Evolutionary conservation across 2,888 invertebrate species (phyloP).

Genomic region (Cremastinae sp.): DNA sequence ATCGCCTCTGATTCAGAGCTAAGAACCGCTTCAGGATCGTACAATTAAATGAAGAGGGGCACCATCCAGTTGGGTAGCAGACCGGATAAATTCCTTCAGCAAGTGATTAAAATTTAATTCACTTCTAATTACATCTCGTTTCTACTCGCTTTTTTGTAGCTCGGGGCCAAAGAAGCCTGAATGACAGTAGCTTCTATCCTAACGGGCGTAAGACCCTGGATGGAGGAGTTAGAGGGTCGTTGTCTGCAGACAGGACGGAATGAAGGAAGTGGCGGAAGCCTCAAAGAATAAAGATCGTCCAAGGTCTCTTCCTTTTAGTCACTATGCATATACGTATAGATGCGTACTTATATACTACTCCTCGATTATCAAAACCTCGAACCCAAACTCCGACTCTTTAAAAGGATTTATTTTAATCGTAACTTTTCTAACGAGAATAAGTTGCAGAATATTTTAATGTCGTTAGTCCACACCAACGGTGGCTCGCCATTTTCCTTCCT

Average conservation of each 20-base stretch:
- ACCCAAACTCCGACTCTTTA: conserved; percentile 60
- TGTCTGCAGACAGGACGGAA: conserved; percentile 35
- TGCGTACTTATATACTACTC: conserved; percentile 7
- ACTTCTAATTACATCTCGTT: conserved; percentile 78
- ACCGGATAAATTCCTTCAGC: conserved; percentile 74
- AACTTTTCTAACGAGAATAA: conserved; percentile 76
- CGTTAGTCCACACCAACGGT: conserved; percentile 67
- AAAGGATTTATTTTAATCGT: conserved; percentile 77
- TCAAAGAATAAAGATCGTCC: conserved; percentile 23
- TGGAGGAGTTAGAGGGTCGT: conserved; percentile 50
- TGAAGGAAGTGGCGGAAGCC: conserved; percentile 6
- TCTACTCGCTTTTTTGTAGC: conserved; percentile 31
- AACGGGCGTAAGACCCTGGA: conserved; percentile 15
- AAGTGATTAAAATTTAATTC: conserved; percentile 78
- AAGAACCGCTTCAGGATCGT: conserved; percentile 58
- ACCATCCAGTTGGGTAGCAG: conserved; percentile 71
- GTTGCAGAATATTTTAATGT: conserved; percentile 75
- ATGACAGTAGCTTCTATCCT: conserved; percentile 45
- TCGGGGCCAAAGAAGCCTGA: conserved; percentile 12
- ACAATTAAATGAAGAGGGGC: conserved; percentile 75
- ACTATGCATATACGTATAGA: conserved; percentile 9
- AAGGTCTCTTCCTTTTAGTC: conserved; percentile 27
- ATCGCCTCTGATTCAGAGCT: conserved; percentile 2
- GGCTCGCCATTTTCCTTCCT: conserved; percentile 36
- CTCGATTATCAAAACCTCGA: conserved; percentile 34